Evolutionary conservation across 2,113 vertebrate species (phyloP), one percentile per base, ranked within the genome.

Genomic region (Phodopus roborovskii): DNA sequence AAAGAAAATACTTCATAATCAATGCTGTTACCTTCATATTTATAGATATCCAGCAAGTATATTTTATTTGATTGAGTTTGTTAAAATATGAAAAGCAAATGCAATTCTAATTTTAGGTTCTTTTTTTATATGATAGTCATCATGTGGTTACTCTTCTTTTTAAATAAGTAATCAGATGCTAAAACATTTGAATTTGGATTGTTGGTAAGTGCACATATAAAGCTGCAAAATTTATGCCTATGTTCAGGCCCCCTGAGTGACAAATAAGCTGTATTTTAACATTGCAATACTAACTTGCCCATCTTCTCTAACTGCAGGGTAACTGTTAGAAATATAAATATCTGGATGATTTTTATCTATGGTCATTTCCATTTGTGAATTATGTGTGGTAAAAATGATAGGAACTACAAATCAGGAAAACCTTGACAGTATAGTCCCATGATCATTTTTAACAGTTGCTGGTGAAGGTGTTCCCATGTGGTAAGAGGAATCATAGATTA

Each of bases 121-220:
- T 77, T n/a, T 92, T 60, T 53, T 39, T 56, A 33, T 45, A 71
- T 50, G 28, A 70, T 7, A 53, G 22, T 13, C 26, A 75, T 8
- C 26, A 62, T 42, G 64, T 74, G 75, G 15, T 66, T 90, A 30
- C 84, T 78, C 6, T 79, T 33, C 42, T 12, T 74, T 39, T 88
- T 94, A 77, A 87, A 70, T n/a, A 92, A 62, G 90, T 70, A 92
- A 84, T 42, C 56, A 22, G 66, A 92, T n/a, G 68, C 73, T 56
- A 92, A 62, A 90, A 5, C 7, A 77, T 50, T n/a, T 91, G 81
- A 30, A 33, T 56, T 2, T 83, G 62, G 70, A 68, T 70, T 84
- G 8, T 74, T 45, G 19, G 30, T 84, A 78, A 75, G 15, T 78
- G 9, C 8, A 4, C 58, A 20, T n/a, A 48, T 30, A 26, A 17